Percentiles rank a stretch among this genome's conserved stretches.
phyloP scores from a whole-genome alignment of 1,140 invertebrate genomes.

The Cotesia typhae region DNA sequence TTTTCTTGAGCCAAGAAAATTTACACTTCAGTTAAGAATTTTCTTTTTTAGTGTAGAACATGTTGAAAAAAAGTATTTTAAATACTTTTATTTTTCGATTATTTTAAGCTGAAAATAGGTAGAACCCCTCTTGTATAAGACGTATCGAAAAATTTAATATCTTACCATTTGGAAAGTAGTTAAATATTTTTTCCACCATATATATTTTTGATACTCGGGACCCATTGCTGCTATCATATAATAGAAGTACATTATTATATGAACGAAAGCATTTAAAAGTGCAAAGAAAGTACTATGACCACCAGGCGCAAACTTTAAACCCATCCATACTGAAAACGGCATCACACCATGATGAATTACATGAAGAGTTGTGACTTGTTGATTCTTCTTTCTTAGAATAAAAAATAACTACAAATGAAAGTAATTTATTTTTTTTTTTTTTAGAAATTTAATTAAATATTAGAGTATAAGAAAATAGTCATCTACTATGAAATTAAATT shows the following conservation, averaged over 20 bases:
- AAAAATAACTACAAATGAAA: conserved; percentile 79
- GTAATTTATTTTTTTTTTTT: too few relatives aligned
- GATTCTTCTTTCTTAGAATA: conserved; percentile 89
- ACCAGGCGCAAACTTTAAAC: conserved; percentile 94
- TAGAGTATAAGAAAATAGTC: neutral
- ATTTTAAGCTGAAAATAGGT: too few relatives aligned
- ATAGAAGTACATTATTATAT: conserved; percentile 95
- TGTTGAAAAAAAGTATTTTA: too few relatives aligned
- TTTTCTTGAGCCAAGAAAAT: too few relatives aligned
- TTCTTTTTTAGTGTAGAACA: too few relatives aligned
- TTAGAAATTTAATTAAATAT: too few relatives aligned
- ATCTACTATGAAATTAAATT: conserved; percentile 45
- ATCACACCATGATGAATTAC: conserved; percentile 96
- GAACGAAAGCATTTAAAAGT: conserved; percentile 90
- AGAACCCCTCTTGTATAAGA: neutral
- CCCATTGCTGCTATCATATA: conserved; percentile 93
- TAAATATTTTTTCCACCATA: conserved; percentile 97
- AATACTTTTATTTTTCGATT: too few relatives aligned
- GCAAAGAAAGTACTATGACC: conserved; percentile 93
- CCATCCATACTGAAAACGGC: conserved; percentile 96
- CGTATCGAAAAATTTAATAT: conserved; percentile 31
- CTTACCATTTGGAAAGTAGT: conserved; percentile 91
- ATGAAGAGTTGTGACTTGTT: conserved; percentile 91
- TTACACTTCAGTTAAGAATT: too few relatives aligned
- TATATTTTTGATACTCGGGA: conserved; percentile 86